Conservation (phyloP, 92 coral and sea anemone species). For the Blastomussa wellsi region DNA sequence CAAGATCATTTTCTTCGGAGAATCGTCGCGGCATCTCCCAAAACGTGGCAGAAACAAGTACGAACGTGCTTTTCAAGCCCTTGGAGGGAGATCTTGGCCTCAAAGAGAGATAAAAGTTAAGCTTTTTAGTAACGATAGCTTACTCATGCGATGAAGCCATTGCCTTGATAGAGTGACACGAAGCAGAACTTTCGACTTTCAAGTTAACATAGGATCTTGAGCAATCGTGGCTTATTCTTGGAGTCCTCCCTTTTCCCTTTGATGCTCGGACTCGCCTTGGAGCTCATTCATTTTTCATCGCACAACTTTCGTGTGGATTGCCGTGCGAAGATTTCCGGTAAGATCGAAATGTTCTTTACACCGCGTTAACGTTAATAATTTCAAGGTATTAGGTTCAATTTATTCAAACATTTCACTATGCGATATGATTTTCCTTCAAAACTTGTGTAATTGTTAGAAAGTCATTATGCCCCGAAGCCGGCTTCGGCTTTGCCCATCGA, state of each 20-base stretch:
- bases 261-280: not conserved
- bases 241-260: not conserved
- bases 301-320: not conserved
- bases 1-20: not conserved
- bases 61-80: not conserved
- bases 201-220: not conserved
- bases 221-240: not conserved
- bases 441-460: not conserved
- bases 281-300: slow-evolving; percentile 10
- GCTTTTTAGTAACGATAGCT: slow-evolving; percentile 16
- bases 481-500: not conserved
- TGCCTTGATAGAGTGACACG: slow-evolving; percentile 28
- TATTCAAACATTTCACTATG: not conserved
- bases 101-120: slow-evolving; percentile 1
- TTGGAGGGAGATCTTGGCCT: not conserved
- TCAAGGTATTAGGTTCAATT: not conserved
- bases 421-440: not conserved
- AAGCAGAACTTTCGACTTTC: slow-evolving; percentile 5
- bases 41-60: not conserved
- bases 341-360: slow-evolving; percentile 9
- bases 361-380: not conserved
- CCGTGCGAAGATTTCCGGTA: slow-evolving; percentile 34
- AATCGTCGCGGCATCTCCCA: not conserved
- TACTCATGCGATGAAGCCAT: slow-evolving; percentile 12
- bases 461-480: not conserved